A percentile compares a stretch with the other conserved stretches of the same genome.
phyloP scores from a whole-genome alignment of 2,113 vertebrate genomes.

The Todiramphus chloris region DNA sequence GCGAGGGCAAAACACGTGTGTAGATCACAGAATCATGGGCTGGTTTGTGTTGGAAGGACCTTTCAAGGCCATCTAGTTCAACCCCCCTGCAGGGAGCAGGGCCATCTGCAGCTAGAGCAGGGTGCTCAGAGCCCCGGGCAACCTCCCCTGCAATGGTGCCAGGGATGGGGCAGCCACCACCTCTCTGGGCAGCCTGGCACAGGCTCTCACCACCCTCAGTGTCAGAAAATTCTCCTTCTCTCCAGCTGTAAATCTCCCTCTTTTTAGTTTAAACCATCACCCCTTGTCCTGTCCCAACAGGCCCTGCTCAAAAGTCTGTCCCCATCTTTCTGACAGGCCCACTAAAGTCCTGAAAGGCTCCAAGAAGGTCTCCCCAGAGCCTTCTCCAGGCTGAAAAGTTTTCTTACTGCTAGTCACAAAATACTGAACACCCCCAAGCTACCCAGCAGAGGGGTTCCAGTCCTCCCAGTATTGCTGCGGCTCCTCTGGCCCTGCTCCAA shows the following conservation, averaged over 20 bases:
- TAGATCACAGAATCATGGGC: background rate
- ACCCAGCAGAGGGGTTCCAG: too few species aligned
- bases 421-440: background rate
- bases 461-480: too few species aligned
- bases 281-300: background rate
- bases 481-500: too few species aligned
- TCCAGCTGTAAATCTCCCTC: background rate
- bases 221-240: background rate
- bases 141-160: background rate
- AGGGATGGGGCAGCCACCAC: background rate
- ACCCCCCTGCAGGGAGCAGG: background rate
- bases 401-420: background rate
- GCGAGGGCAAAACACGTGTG: accelerated
- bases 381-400: background rate
- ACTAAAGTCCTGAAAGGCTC: background rate
- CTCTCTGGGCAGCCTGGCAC: background rate
- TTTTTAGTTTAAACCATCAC: background rate
- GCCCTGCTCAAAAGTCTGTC: background rate
- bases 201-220: background rate
- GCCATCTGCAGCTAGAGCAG: background rate
- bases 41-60: background rate
- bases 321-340: background rate
- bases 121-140: background rate
- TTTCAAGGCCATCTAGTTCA: background rate
- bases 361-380: background rate